These are phyloP conservation scores for Lamellibrachia columna DNA, from an alignment of 2,888 invertebrate genomes.

Conservation along the genomic window DNA sequence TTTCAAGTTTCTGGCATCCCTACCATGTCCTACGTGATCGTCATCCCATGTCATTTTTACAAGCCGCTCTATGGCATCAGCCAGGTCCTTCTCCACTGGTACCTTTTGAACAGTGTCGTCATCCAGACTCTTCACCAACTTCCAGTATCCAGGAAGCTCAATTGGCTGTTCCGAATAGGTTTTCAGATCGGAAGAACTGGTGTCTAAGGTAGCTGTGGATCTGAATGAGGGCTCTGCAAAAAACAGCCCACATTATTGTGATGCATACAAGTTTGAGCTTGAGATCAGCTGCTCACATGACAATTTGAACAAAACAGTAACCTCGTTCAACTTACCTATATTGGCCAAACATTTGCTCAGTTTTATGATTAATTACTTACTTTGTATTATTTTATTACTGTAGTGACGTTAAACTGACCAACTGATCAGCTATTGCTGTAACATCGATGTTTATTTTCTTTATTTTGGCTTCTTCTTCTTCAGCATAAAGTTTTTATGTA, in stretches of 20 bases:
- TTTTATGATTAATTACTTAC: neutral
- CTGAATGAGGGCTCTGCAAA: neutral
- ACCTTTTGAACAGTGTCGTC: neutral
- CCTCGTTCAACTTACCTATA: neutral
- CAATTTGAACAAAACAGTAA: neutral
- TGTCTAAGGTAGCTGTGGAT: neutral
- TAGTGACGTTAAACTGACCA: no score
- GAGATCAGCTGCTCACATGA: neutral
- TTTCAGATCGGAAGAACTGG: neutral
- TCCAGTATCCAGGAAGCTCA: neutral
- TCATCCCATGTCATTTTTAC: neutral
- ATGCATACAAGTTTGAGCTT: neutral
- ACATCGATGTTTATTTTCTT: neutral
- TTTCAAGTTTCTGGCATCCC: slow-evolving; percentile 17
- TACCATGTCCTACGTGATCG: slow-evolving; percentile 25
- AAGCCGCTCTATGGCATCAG: neutral
- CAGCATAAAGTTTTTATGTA: neutral
- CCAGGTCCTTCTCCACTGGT: neutral
- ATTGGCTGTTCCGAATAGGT: neutral
- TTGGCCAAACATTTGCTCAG: neutral
- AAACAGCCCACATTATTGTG: neutral
- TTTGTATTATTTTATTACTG: no score
- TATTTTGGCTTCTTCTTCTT: neutral
- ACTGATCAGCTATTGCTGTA: neutral
- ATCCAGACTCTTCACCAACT: neutral